phyloP scores from a whole-genome alignment of 2,797 vertebrate genomes.

The Poeciliopsis paucimaculata region DNA sequence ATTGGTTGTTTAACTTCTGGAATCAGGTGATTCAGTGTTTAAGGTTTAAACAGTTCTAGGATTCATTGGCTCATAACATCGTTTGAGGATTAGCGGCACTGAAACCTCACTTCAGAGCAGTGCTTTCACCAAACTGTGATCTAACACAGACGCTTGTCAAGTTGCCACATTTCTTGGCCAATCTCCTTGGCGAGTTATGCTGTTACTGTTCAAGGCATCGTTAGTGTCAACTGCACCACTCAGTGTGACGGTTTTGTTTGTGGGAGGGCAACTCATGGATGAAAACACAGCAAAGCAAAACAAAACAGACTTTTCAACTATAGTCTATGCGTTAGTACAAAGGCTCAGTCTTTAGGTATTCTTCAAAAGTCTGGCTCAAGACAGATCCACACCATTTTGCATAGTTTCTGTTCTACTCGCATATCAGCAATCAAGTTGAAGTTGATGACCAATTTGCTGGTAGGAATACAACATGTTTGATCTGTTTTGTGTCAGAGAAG shows the following conservation, averaged over 20 bases:
- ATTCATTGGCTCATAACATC: slow-evolving; percentile 16
- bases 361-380: slow-evolving; percentile 27
- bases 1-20: slow-evolving; percentile 20
- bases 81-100: slow-evolving; percentile 17
- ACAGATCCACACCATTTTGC: slow-evolving; percentile 44
- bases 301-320: slow-evolving; percentile 21
- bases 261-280: slow-evolving; percentile 37
- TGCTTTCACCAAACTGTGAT: slow-evolving; percentile 42
- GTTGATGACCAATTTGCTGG: slow-evolving; percentile 59
- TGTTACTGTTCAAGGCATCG: slow-evolving; percentile 30
- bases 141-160: slow-evolving; percentile 40
- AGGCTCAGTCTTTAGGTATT: slow-evolving; percentile 37
- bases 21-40: slow-evolving; percentile 19
- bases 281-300: slow-evolving; percentile 3
- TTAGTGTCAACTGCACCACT: slow-evolving; percentile 36
- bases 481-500: slow-evolving; percentile 12
- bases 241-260: slow-evolving; percentile 31
- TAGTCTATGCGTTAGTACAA: slow-evolving; percentile 33
- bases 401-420: slow-evolving; percentile 39
- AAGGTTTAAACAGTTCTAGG: slow-evolving; percentile 22
- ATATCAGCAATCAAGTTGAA: slow-evolving; percentile 38
- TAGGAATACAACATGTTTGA: slow-evolving; percentile 48
- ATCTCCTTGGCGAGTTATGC: slow-evolving; percentile 30
- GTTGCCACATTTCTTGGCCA: slow-evolving; percentile 41
- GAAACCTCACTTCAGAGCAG: slow-evolving; percentile 24